These are phyloP conservation scores for Caenorhabditis drosophilae DNA, from an alignment of 2,888 invertebrate genomes.

Conservation along the genomic window DNA sequence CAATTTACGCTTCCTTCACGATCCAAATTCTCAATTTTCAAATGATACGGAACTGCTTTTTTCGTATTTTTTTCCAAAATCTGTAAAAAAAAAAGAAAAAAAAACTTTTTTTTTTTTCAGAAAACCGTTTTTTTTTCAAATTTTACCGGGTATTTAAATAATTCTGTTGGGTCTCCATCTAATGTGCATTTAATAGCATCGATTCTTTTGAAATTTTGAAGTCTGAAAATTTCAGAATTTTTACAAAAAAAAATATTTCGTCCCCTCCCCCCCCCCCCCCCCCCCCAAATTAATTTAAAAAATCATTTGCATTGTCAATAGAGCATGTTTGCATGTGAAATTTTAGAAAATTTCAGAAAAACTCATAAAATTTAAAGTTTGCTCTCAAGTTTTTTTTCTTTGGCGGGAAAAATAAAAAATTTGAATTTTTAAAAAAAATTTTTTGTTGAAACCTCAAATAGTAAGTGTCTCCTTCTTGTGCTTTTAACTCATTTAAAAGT, in stretches of 20 bases:
- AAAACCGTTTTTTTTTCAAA: too few relatives aligned
- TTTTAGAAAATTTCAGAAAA: too few relatives aligned
- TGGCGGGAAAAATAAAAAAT: neutral
- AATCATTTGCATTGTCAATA: too few relatives aligned
- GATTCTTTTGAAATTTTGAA: slow-evolving; percentile 28
- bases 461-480: slow-evolving; percentile 30
- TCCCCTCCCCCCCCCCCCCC: too few relatives aligned
- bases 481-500: slow-evolving; percentile 13
- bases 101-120: too few relatives aligned
- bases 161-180: slow-evolving; percentile 21
- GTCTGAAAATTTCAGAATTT: slow-evolving; percentile 8
- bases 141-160: slow-evolving; percentile 37
- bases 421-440: too few relatives aligned
- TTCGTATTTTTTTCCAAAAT: slow-evolving; percentile 14
- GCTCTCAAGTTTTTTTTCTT: neutral
- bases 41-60: slow-evolving; percentile 22
- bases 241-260: neutral
- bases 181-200: slow-evolving; percentile 31
- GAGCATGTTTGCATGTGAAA: too few relatives aligned
- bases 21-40: slow-evolving; percentile 34
- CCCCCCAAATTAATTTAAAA: too few relatives aligned
- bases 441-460: slow-evolving; percentile 38
- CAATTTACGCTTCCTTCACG: slow-evolving; percentile 24
- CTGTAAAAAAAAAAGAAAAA: too few relatives aligned
- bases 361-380: neutral